A percentile compares a stretch with the other conserved stretches of the same genome.
phyloP scores from a whole-genome alignment of 2,888 invertebrate species.

The Dione juno region DNA sequence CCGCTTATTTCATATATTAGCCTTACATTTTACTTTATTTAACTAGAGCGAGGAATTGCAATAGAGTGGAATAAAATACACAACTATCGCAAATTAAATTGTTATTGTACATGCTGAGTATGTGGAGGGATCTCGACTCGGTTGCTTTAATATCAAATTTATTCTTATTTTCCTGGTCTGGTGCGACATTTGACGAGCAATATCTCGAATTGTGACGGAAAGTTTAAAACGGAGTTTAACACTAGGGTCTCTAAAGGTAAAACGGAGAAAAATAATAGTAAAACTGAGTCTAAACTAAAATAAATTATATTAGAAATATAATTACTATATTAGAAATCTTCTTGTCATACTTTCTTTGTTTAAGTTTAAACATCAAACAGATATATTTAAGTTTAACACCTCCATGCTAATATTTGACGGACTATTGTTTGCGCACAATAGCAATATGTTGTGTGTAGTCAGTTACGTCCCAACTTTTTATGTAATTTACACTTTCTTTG shows the following conservation, averaged over 20 bases:
- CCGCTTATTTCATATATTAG: too few relatives aligned
- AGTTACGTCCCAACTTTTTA: background rate
- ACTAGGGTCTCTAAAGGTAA: too few relatives aligned
- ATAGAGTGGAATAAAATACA: too few relatives aligned
- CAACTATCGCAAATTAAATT: too few relatives aligned
- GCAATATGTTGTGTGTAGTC: background rate
- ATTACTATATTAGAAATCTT: background rate
- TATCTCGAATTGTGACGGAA: too few relatives aligned
- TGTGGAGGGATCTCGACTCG: too few relatives aligned
- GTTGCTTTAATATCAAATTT: background rate
- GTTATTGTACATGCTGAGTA: too few relatives aligned
- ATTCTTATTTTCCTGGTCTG: background rate
- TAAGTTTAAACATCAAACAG: conserved; percentile 1
- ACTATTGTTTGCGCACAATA: conserved; percentile 15
- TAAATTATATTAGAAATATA: background rate
- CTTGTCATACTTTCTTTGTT: conserved; percentile 1
- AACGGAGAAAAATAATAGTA: too few relatives aligned
- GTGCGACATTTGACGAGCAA: too few relatives aligned
- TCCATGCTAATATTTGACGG: conserved; percentile 9
- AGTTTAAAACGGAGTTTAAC: background rate
- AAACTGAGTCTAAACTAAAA: background rate
- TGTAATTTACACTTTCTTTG: conserved; percentile 21
- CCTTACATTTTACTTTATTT: too few relatives aligned
- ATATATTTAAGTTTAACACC: conserved; percentile 6
- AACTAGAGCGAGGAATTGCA: too few relatives aligned